Evolutionary conservation across 2,113 vertebrate genomes (phyloP).

Genomic region (Forbesichthys papilliferus): DNA sequence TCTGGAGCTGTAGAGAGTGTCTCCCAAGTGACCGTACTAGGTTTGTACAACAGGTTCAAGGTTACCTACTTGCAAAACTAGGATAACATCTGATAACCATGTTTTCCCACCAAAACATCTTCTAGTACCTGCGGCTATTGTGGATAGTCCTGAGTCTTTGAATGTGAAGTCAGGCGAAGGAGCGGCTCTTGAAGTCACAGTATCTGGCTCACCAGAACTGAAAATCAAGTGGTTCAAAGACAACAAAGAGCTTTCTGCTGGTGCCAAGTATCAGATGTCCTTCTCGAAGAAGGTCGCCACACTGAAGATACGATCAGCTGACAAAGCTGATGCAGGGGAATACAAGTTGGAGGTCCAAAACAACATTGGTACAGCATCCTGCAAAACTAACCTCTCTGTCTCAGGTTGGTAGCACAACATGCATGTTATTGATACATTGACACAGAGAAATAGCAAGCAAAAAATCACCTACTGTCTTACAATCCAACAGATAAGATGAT

Average conservation of each 20-base stretch:
- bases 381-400: conserved; percentile 84
- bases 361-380: conserved; percentile 85
- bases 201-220: conserved; percentile 89
- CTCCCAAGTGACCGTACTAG: conserved; percentile 87
- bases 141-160: conserved; percentile 88
- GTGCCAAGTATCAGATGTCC: conserved; percentile 88
- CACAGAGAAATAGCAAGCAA: no score
- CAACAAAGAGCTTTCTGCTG: conserved; percentile 84
- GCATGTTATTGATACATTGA: no score
- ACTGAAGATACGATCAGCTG: conserved; percentile 86
- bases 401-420: conserved; percentile 82
- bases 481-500: conserved; percentile 86
- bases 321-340: conserved; percentile 85
- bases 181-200: conserved; percentile 85
- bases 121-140: conserved; percentile 90
- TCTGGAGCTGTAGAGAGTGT: conserved; percentile 85
- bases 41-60: conserved; percentile 74
- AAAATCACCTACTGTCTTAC: conserved; percentile 39
- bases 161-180: conserved; percentile 87
- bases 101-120: conserved; percentile 47
- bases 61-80: background rate
- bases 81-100: conserved; percentile 2
- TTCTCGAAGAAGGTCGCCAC: conserved; percentile 84
- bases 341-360: conserved; percentile 91
- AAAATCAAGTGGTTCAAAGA: conserved; percentile 91